Conservation (phyloP, 2,888 invertebrate genomes). For the Papilio protenor region DNA sequence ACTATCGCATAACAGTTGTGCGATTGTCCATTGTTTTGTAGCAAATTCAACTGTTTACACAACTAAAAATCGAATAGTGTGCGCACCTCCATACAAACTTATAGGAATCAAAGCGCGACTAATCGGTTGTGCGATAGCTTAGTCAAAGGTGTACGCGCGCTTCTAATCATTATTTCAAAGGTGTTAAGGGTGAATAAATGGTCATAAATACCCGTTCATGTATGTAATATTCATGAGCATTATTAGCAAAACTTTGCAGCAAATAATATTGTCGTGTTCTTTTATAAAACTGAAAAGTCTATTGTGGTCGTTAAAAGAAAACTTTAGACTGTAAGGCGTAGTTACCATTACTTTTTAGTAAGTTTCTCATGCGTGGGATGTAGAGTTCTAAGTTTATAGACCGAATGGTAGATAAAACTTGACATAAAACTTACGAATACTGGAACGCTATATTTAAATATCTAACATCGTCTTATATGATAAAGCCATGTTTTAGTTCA, state of each 20-base stretch:
- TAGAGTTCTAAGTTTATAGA: slow-evolving; percentile 7
- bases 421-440: neutral
- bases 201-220: neutral
- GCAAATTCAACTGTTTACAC: too few relatives aligned
- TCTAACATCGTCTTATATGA: too few relatives aligned
- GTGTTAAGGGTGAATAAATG: too few relatives aligned
- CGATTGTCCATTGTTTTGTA: too few relatives aligned
- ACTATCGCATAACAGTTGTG: too few relatives aligned
- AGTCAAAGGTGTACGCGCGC: too few relatives aligned
- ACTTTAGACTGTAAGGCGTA: slow-evolving; percentile 23
- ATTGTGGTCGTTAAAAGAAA: slow-evolving; percentile 17
- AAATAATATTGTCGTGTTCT: slow-evolving; percentile 8
- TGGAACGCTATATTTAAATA: neutral
- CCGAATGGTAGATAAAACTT: slow-evolving; percentile 9
- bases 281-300: slow-evolving; percentile 9
- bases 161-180: too few relatives aligned
- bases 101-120: too few relatives aligned
- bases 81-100: too few relatives aligned
- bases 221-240: neutral
- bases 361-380: slow-evolving; percentile 13
- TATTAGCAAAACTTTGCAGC: neutral
- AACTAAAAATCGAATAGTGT: too few relatives aligned
- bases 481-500: neutral
- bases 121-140: too few relatives aligned
- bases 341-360: slow-evolving; percentile 1